These are phyloP conservation scores for Halcyon smyrnensis DNA, from an alignment of 2,797 vertebrate species.

Conservation along the genomic window DNA sequence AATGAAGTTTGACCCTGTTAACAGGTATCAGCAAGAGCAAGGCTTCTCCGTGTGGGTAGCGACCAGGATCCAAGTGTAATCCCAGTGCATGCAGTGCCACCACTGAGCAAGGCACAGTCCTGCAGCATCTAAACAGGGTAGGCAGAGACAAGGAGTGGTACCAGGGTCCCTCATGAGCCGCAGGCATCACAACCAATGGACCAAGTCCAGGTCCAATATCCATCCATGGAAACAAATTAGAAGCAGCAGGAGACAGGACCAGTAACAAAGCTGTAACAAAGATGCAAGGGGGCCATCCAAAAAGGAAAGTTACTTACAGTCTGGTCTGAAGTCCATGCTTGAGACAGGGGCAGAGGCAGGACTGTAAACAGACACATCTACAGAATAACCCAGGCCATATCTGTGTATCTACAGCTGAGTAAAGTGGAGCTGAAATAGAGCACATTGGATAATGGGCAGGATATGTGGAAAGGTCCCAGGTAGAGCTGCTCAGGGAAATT, in stretches of 20 bases:
- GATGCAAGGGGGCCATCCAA: accelerated
- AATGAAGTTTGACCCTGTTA: background rate
- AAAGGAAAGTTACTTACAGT: background rate
- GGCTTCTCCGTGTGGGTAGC: background rate
- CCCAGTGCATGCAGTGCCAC: background rate
- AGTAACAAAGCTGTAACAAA: background rate
- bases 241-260: background rate
- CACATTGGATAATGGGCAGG: accelerated
- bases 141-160: background rate
- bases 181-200: background rate
- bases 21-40: background rate
- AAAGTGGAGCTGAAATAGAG: background rate
- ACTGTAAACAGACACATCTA: background rate
- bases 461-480: accelerated
- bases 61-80: background rate
- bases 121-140: background rate
- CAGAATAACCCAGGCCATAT: background rate
- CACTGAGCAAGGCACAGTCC: background rate
- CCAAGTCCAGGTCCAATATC: background rate
- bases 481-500: background rate
- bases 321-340: background rate
- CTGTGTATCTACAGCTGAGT: background rate
- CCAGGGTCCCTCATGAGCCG: background rate
- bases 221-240: background rate
- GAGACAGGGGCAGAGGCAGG: background rate